phyloP scores from a whole-genome alignment of 2,113 vertebrate species.

The Gadus macrocephalus region DNA sequence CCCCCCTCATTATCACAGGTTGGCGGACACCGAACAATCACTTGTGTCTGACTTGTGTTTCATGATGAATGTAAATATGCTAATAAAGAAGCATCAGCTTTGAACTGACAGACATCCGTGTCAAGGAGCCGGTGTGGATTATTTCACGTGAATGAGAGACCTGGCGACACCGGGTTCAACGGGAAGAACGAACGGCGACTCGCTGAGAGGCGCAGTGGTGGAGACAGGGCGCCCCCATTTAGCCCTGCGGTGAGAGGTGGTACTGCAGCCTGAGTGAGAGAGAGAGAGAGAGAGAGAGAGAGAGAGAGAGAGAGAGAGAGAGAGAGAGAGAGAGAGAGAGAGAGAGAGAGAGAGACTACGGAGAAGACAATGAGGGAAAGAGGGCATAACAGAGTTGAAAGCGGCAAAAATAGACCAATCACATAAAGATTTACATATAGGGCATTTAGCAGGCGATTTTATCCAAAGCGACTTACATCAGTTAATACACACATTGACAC shows the following conservation, averaged over 20 bases:
- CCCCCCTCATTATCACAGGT: too few relatives aligned
- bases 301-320: neutral
- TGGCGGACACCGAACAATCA: too few relatives aligned
- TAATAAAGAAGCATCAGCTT: too few relatives aligned
- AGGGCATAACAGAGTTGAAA: neutral
- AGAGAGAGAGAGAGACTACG: neutral
- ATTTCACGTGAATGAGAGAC: too few relatives aligned
- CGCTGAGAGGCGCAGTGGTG: neutral
- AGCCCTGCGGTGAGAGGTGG: constrained; percentile 42
- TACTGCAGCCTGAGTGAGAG: constrained; percentile 27
- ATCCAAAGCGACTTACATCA: too few relatives aligned
- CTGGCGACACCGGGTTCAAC: neutral
- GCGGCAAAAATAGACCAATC: neutral
- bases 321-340: neutral
- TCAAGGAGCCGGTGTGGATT: too few relatives aligned
- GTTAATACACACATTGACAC: too few relatives aligned
- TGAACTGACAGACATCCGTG: too few relatives aligned
- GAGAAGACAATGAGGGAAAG: neutral
- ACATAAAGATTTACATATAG: neutral
- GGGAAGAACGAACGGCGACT: neutral
- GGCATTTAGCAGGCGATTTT: too few relatives aligned
- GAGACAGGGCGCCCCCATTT: constrained; percentile 34
- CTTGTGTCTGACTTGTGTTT: too few relatives aligned
- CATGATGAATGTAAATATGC: too few relatives aligned
- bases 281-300: too few relatives aligned